Evolutionary conservation across 2,113 vertebrate species (phyloP), one percentile per base, ranked within the genome.

Genomic region (Epinephelus moara): DNA sequence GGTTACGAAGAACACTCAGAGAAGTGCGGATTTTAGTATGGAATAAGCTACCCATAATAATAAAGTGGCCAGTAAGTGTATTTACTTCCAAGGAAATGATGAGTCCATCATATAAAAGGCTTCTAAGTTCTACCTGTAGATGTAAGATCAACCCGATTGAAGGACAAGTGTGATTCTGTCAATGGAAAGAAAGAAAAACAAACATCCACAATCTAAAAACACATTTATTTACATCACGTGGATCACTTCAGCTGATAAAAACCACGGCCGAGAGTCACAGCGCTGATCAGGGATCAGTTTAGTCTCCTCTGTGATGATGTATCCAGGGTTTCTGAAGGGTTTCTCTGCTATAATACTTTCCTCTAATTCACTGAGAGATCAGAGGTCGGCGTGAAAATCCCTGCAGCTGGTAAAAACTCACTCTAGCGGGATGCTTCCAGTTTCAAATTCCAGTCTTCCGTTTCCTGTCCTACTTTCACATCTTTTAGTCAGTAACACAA

Each of bases 201-300:
- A 55, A 27, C 23, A 42, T 27, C 85, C 93, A 94, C 93, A 94
- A 94, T 94, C 93, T 94, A 94, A 91, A 94, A 94, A 94, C 93
- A 93, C 91, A 94, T 94, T 94, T 94, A 94, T 94, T 94, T 94
- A 94, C 93, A 94, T 91, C 88, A 93, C 85, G 74, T 93, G 91
- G 90, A 93, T 93, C 85, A 93, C 90, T 94, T 94, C 88, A 93
- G 92, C 92, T 90, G 91, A 91, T 92, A 94, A 92, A 94, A 94
- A 93, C 87, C 80, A 85, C 52, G 75, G 82, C 83, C 7, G 11
- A 45, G 86, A 92, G 89, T 59, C 33, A 17, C 88, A 78, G 88
- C 77, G 76, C 87, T 91, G 92, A 91, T 78, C 82, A 0, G 62
- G 82, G 84, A 88, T 50, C 90, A 25, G 10, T 62, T 18, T 49